phyloP scores from a whole-genome alignment of 2,888 invertebrate species.

The Cistogaster globosa region DNA sequence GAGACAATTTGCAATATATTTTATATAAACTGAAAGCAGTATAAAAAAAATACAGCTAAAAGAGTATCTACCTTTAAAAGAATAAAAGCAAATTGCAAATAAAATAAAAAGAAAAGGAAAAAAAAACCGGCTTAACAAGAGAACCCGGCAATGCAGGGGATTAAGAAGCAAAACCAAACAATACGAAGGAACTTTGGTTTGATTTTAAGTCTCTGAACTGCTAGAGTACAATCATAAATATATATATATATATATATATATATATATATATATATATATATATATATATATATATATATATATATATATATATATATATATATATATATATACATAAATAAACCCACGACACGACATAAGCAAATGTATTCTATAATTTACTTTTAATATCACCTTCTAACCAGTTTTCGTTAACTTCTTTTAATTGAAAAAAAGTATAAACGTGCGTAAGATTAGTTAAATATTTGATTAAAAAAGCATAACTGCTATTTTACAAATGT shows the following conservation, averaged over 20 bases:
- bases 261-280: not conserved
- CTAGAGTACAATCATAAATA: conserved; percentile 8
- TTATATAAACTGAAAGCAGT: conserved; percentile 16
- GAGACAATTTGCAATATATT: conserved; percentile 48
- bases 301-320: not conserved
- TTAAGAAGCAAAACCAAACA: conserved; percentile 38
- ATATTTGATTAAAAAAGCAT: too few relatives aligned
- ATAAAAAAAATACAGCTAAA: conserved; percentile 35
- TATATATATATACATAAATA: not conserved
- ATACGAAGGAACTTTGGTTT: conserved; percentile 50
- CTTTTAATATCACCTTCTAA: too few relatives aligned
- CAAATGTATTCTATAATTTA: not conserved
- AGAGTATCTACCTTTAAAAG: conserved; percentile 40
- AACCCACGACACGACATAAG: conserved; percentile 8
- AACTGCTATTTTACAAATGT: too few relatives aligned
- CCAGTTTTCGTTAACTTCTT: too few relatives aligned
- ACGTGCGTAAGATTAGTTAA: too few relatives aligned
- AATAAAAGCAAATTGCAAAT: conserved; percentile 37
- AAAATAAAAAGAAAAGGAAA: conserved; percentile 44
- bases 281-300: not conserved
- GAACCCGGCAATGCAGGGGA: conserved; percentile 56
- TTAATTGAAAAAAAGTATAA: too few relatives aligned
- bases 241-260: not conserved
- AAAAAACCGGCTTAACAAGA: conserved; percentile 68
- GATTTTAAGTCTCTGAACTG: conserved; percentile 39